phyloP scores from a whole-genome alignment of 2,797 vertebrate genomes.

The Platalea minor region DNA sequence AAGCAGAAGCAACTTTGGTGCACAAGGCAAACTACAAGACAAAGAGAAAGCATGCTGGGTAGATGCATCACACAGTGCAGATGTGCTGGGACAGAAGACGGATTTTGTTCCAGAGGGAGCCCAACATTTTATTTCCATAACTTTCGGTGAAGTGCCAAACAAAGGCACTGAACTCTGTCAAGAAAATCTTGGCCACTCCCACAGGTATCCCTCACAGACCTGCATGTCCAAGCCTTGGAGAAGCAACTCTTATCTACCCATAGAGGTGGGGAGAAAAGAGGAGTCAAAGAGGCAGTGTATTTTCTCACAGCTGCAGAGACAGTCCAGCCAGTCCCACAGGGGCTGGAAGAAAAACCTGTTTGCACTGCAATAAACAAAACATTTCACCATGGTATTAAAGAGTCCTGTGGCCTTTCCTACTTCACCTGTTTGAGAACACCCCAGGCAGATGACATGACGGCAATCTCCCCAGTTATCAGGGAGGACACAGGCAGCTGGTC shows the following conservation, averaged over 20 bases:
- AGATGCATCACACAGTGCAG: rapidly evolving
- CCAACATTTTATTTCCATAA: not conserved
- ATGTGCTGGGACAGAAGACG: not conserved
- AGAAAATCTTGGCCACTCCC: not conserved
- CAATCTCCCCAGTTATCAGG: not conserved
- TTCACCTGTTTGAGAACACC: not conserved
- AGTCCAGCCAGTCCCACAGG: not conserved
- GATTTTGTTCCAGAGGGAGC: not conserved
- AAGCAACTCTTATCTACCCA: not conserved
- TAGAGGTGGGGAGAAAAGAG: not conserved
- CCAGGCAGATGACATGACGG: not conserved
- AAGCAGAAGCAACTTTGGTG: constrained; percentile 1
- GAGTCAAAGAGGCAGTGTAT: not conserved
- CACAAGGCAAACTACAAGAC: not conserved
- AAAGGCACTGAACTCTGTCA: not conserved
- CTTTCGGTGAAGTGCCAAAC: not conserved
- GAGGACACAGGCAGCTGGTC: not conserved
- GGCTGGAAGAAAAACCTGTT: not conserved
- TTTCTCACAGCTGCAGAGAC: not conserved
- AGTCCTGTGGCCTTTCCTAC: not conserved
- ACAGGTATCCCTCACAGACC: not conserved
- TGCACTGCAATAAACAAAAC: not conserved
- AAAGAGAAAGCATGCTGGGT: not conserved
- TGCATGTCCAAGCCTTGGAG: not conserved
- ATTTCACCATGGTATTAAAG: not conserved